Conservation (phyloP, 2,888 invertebrate species). For the Euclidia mi region DNA sequence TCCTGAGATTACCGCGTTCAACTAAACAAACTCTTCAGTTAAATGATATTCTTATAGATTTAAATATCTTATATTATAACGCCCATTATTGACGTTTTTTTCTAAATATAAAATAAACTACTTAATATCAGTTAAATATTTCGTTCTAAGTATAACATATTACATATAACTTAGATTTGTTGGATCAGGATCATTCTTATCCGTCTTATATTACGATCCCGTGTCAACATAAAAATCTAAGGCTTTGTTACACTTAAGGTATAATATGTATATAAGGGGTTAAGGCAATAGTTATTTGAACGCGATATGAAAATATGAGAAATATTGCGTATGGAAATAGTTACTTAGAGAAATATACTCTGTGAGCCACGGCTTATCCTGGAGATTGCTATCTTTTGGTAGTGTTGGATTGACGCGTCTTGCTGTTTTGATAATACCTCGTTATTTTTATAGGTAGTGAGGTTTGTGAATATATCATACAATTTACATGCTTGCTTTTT, state of each 20-base stretch:
- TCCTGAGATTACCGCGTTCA: no score
- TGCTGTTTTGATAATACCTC: no score
- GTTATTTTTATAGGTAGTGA: no score
- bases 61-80: no score
- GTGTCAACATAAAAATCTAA: constrained; percentile 34
- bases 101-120: no score
- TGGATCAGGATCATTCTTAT: constrained; percentile 43
- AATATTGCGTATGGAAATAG: constrained; percentile 4
- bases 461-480: no score
- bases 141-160: not conserved
- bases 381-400: not conserved
- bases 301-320: constrained; percentile 10
- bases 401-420: no score
- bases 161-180: constrained; percentile 30
- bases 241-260: constrained; percentile 30
- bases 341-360: not conserved
- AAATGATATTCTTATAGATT: no score
- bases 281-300: constrained; percentile 18
- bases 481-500: no score
- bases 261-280: constrained; percentile 10
- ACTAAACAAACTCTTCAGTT: no score
- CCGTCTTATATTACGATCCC: constrained; percentile 39
- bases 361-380: not conserved
- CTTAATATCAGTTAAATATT: not conserved
- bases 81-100: no score